Evolutionary conservation across 2,113 vertebrate genomes (phyloP).

Genomic region (Peromyscus polionotus): DNA sequence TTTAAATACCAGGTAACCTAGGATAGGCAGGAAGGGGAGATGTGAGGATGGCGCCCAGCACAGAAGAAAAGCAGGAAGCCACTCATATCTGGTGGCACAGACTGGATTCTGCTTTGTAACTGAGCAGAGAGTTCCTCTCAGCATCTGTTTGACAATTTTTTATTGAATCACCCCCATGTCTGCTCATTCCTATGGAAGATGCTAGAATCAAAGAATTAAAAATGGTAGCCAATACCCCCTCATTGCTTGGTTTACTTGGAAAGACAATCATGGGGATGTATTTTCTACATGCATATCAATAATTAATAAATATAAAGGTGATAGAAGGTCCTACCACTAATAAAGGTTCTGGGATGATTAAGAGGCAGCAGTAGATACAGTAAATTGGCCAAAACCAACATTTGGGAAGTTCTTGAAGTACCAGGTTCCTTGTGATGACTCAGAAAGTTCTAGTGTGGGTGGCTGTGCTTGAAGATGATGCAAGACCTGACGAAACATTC

Average conservation of each 20-base stretch:
- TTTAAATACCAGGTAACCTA: not conserved
- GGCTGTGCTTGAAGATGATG: not conserved
- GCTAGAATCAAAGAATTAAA: not conserved
- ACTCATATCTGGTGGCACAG: not conserved
- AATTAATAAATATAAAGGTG: not conserved
- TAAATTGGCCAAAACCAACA: not conserved
- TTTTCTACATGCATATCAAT: not conserved
- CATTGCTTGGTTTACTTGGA: not conserved
- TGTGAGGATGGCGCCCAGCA: not conserved
- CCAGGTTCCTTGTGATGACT: not conserved
- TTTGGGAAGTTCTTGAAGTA: not conserved
- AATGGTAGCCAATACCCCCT: not conserved
- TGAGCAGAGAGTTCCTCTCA: not conserved
- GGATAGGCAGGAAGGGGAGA: not conserved
- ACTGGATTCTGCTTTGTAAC: not conserved
- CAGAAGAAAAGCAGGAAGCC: not conserved
- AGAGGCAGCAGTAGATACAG: not conserved
- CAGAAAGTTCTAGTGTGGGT: not conserved
- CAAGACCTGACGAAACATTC: slow-evolving; percentile 37
- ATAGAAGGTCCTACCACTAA: not conserved
- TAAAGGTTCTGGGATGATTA: not conserved
- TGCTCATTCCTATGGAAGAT: not conserved
- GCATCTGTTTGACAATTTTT: not conserved
- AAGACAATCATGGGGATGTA: not conserved
- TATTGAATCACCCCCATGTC: not conserved